These are phyloP conservation scores for Sprattus sprattus DNA, from an alignment of 2,113 vertebrate species.

Conservation along the genomic window DNA sequence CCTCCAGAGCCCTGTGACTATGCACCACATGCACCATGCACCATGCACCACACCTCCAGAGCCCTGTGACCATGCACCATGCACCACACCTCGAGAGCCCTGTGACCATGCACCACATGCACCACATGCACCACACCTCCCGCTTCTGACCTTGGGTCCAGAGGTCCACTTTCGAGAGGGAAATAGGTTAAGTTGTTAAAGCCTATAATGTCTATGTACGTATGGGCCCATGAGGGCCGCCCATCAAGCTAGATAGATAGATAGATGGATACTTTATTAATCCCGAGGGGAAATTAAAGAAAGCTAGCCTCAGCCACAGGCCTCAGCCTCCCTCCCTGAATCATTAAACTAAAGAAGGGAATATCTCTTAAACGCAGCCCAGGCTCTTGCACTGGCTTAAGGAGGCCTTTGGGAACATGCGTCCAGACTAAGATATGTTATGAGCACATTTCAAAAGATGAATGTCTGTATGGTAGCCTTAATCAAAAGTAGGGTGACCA, in stretches of 20 bases:
- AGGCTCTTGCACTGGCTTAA: neutral
- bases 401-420: neutral
- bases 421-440: neutral
- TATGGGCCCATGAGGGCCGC: too few species aligned
- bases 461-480: neutral
- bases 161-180: neutral
- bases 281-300: too few species aligned
- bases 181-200: neutral
- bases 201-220: too few species aligned
- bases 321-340: neutral
- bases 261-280: too few species aligned
- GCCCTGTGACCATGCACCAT: neutral
- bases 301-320: neutral
- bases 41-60: neutral
- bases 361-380: neutral
- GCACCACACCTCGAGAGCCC: too few species aligned
- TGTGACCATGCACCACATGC: too few species aligned
- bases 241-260: too few species aligned
- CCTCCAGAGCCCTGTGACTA: too few species aligned
- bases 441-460: neutral
- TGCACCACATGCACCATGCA: neutral
- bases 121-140: neutral
- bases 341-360: neutral
- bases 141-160: neutral
- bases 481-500: neutral